Evolutionary conservation across 2,113 vertebrate genomes (phyloP), one percentile per base, ranked within the genome.

Genomic region (Phyllostomus discolor): DNA sequence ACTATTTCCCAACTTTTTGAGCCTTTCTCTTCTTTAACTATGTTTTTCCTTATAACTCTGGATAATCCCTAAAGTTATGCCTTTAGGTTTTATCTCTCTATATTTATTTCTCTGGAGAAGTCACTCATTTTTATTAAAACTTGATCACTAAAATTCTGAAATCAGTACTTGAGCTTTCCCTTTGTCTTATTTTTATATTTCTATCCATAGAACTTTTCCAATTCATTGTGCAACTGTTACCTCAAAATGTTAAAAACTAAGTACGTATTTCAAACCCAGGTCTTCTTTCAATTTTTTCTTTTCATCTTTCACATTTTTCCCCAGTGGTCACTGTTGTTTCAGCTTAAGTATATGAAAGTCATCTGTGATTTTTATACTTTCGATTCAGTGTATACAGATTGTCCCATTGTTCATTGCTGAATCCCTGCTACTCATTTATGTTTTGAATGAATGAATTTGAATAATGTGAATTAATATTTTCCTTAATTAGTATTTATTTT

Each of bases 381-480:
- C 78, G 11, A 72, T 84, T 38, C 11, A 41, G 22, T 88, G 38
- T 75, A 24, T 81, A 75, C 9, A 70, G 12, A 85, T 12, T 70
- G 26, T 89, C 33, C 84, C 1, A 17, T 11, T 89, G 28, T 80
- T 84, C 31, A 69, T 80, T 94, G 41, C 35, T 92, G 48, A 95
- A 73, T 86, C 66, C 33, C n/a, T 54, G 8, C 88, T 94, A 10
- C 69, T 95, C 33, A 89, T 31, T 88, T 89, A 79, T 85, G 64
- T 70, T 90, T 81, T 81, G 46, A 84, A 78, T 88, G n/a, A 88
- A 83, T 72, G 38, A 89, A 79, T 93, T 87, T 93, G 38, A 94
- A 79, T 95, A 73, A 66, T 41, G 43, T 54, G 33, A 82, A 70
- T 87, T 35, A 59, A 57, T 64, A 31, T 70, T 88, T 88, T 78